phyloP scores from a whole-genome alignment of 2,888 invertebrate species.

The Scaptomyza reducta region DNA sequence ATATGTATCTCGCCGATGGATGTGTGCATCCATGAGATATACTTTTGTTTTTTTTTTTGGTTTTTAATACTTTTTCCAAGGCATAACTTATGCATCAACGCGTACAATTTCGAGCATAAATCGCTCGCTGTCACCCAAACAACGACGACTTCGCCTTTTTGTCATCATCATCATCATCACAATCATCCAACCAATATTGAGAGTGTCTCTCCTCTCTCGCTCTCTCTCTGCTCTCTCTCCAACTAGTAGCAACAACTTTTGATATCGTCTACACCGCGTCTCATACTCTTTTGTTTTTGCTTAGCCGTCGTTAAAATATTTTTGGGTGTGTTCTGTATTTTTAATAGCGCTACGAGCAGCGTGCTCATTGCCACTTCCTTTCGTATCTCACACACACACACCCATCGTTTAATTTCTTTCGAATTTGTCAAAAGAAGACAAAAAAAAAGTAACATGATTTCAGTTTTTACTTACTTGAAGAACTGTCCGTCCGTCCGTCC shows the following conservation, averaged over 20 bases:
- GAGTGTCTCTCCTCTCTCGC: conserved; percentile 29
- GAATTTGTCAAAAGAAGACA: conserved; percentile 66
- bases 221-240: background rate
- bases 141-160: conserved; percentile 38
- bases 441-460: conserved; percentile 72
- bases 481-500: conserved; percentile 24
- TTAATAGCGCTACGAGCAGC: conserved; percentile 72
- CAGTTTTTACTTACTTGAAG: conserved; percentile 63
- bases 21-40: conserved; percentile 62
- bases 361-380: conserved; percentile 71
- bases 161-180: conserved; percentile 39
- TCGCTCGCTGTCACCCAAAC: conserved; percentile 66
- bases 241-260: conserved; percentile 44
- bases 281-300: conserved; percentile 24
- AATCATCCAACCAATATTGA: conserved; percentile 3
- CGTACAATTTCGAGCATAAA: conserved; percentile 77
- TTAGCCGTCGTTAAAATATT: conserved; percentile 74
- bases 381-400: conserved; percentile 48
- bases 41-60: background rate
- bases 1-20: conserved; percentile 36
- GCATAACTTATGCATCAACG: conserved; percentile 77
- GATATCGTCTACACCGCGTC: conserved; percentile 23
- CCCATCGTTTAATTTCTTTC: conserved; percentile 67
- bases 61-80: conserved; percentile 20
- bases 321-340: conserved; percentile 80